Base-by-base conservation (phyloP, 35 echinoderm and acorn worm species). In the Ophioderma brevispina region DNA sequence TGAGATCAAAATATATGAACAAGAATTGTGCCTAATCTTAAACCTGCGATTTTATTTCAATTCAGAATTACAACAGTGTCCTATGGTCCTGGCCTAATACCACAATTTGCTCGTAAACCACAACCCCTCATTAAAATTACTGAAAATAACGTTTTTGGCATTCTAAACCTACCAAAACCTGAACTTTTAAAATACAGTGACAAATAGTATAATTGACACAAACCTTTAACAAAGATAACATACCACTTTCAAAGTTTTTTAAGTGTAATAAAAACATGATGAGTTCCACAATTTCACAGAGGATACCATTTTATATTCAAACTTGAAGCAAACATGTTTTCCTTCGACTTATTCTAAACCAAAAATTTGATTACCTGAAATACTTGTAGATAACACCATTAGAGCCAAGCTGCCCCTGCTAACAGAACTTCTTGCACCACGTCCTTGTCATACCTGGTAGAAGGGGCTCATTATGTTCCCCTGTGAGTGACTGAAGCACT, bases 401-500 rank as follows among this genome's bases (percentile, higher is more conserved):
- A 96, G 91, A 35, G 91, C 91, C n/a, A 81, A 81, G 19, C 86
- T 85, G 33, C 89, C 95, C 38, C 78, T 80, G 28, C 59, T 33
- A 33, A 35, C 38, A 32, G n/a, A n/a, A n/a, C n/a, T n/a, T n/a
- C 42, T 21, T 39, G 37, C 86, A 35, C 87, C 86, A 42, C 79
- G 89, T 32, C n/a, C n/a, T 64, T 75, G 63, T 96, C 95, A n/a
- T 40, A 90, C 31, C 13, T 52, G 35, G 40, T 96, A 96, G 18
- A 96, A n/a, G 87, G 1, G 80, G 82, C 30, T 88, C 88, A 28
- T 90, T 38, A 80, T 96, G 95, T 25, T 82, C 76, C 13, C 95
- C 95, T 17, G 85, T 91, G 63, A 96, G 75, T 28, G 81, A 32
- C 1, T 50, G 63, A 37, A 93, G 81, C 1, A 93, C 33, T 28